Base-by-base conservation (phyloP, 2,888 invertebrate genomes). In the Copidosoma aretas region DNA sequence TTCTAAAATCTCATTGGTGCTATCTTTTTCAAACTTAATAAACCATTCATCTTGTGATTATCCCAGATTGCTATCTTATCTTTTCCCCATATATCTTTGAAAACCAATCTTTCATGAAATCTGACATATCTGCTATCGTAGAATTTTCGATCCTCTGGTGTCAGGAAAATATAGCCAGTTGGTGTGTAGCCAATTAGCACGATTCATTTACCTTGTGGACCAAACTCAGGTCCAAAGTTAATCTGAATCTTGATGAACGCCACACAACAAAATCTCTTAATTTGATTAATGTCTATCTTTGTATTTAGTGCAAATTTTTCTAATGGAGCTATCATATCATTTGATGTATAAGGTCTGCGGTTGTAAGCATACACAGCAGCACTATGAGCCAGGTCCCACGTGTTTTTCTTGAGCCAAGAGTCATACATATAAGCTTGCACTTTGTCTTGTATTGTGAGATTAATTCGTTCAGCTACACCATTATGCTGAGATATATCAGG, bases 31-130 rank as follows among this genome's bases (percentile, higher is more conserved):
- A 46, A 63, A 63, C 17, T 54, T 39, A 21, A 22, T 24, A 17
- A 63, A 54, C 54, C 19, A 60, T 60, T 43, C 22, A 8, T 32
- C 24, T 25, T 54, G 15, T 46, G 15, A 25, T 39, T 25, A 53
- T 2, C 0, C 66, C 60, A 53, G 24, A 60, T 15, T 54, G 41
- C 32, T n/a, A 66, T 60, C n/a, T 19, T 32, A 22, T 60, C 21
- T 53, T 54, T 60, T 12, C 43, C 41, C 25, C 52, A 73, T 10
- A 64, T 64, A 39, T 76, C 70, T 49, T 73, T 73, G 62, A 73
- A 77, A 24, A 73, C 72, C n/a, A 75, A 25, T 70, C 72, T 76
- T 65, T 76, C 73, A 57, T 71, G 66, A 56, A 75, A 75, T 54
- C 25, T 17, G 10, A 53, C 52, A 41, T 60, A 19, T 22, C 60